Evolutionary conservation across 2,797 vertebrate species (phyloP).

Genomic region (Molossus alvarezi): DNA sequence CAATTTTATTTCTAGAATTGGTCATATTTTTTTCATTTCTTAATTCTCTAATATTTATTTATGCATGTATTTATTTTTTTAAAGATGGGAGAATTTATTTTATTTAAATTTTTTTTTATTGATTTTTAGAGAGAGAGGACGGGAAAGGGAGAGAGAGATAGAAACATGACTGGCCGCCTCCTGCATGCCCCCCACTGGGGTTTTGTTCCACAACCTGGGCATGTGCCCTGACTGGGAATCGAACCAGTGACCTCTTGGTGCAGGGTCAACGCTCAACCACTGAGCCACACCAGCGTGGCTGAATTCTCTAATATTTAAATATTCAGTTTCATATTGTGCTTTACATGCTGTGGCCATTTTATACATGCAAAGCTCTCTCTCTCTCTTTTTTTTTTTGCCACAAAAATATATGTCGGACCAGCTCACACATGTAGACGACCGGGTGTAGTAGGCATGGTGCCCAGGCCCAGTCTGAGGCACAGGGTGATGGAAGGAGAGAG

Average conservation of each 20-base stretch:
- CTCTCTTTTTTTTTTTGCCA: neutral
- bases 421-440: neutral
- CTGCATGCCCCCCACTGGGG: too few relatives aligned
- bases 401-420: neutral
- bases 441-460: neutral
- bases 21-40: neutral
- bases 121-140: too few relatives aligned
- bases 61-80: neutral
- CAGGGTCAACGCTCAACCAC: too few relatives aligned
- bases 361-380: neutral
- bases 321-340: neutral
- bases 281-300: neutral
- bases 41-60: neutral
- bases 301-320: slow-evolving; percentile 2
- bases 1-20: neutral
- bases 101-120: too few relatives aligned
- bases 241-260: too few relatives aligned
- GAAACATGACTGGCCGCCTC: too few relatives aligned
- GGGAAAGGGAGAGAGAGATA: too few relatives aligned
- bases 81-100: too few relatives aligned
- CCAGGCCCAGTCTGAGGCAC: neutral
- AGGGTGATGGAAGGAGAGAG: neutral
- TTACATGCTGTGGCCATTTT: neutral
- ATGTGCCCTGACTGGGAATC: too few relatives aligned
- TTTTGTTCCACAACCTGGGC: too few relatives aligned